A percentile compares a stretch with the other conserved stretches of the same genome.
phyloP scores from a whole-genome alignment of 2,888 invertebrate genomes.

The Willowsia nigromaculata region DNA sequence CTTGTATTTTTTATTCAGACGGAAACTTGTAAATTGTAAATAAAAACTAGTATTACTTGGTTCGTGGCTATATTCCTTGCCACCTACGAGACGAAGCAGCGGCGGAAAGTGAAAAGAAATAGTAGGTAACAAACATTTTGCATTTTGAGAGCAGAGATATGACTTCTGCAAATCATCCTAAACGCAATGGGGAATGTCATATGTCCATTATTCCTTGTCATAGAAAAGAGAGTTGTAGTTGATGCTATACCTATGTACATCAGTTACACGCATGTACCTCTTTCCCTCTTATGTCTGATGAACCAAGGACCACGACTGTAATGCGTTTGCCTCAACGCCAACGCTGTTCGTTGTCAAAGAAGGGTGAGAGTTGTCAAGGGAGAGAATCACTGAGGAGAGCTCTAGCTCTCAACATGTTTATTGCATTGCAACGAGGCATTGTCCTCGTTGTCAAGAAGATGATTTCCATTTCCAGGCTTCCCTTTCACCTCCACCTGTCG shows the following conservation, averaged over 20 bases:
- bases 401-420: not conserved
- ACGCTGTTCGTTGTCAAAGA: constrained; percentile 43
- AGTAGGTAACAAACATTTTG: not conserved
- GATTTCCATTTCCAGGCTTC: not conserved
- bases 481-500: not conserved
- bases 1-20: not conserved
- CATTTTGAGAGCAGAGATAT: constrained; percentile 23
- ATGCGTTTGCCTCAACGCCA: not conserved
- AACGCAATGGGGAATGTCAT: constrained; percentile 54
- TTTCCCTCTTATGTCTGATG: not conserved
- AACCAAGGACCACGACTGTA: not conserved
- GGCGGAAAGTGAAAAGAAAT: not conserved
- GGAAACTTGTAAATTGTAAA: not conserved
- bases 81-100: not conserved
- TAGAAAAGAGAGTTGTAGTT: not conserved
- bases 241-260: not conserved
- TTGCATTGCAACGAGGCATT: not conserved
- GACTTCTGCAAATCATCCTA: constrained; percentile 63
- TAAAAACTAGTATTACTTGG: not conserved
- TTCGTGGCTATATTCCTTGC: not conserved
- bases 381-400: not conserved
- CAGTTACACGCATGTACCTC: constrained; percentile 4
- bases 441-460: not conserved
- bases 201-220: constrained; percentile 32
- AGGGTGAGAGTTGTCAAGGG: constrained; percentile 32